phyloP scores from a whole-genome alignment of 2,113 vertebrate genomes.

The Podarcis raffonei region DNA sequence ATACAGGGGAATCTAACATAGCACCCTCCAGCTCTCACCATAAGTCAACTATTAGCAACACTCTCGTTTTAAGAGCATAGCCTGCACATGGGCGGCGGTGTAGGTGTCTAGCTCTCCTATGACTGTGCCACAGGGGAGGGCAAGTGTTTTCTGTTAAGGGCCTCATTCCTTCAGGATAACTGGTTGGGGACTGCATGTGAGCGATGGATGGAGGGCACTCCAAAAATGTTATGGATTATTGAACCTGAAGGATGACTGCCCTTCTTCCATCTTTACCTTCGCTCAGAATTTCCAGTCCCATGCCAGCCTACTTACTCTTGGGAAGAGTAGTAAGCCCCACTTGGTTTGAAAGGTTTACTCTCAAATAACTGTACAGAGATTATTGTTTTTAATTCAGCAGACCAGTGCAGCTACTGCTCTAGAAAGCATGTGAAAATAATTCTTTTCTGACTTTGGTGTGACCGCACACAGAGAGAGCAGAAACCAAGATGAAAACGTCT shows the following conservation, averaged over 20 bases:
- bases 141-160: no score
- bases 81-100: no score
- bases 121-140: neutral
- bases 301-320: no score
- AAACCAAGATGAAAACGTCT: neutral
- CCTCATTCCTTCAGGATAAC: no score
- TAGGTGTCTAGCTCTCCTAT: neutral
- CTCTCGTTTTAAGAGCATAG: neutral
- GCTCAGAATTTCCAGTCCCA: no score
- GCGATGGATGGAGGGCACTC: no score
- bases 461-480: neutral
- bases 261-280: neutral
- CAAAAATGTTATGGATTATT: neutral
- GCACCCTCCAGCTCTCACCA: neutral
- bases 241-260: neutral
- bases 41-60: neutral
- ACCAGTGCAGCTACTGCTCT: neutral
- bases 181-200: no score
- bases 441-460: neutral
- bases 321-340: no score
- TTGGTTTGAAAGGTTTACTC: no score
- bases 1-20: no score
- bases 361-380: no score
- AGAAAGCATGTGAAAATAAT: neutral
- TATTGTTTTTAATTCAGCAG: no score